A percentile compares a stretch with the other conserved stretches of the same genome.
phyloP scores from a whole-genome alignment of 2,113 vertebrate genomes.

The Solea solea region DNA sequence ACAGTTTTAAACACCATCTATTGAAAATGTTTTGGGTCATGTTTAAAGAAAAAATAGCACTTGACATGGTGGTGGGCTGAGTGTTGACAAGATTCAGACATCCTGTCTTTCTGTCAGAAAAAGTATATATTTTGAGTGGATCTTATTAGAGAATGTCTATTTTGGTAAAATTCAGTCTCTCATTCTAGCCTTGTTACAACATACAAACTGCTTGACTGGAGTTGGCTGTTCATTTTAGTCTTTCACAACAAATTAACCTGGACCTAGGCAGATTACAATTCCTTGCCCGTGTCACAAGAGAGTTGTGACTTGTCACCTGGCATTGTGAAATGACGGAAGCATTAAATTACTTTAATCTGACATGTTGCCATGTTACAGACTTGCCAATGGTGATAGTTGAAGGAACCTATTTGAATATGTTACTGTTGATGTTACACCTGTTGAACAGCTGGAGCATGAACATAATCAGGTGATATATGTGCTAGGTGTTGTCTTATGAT shows the following conservation, averaged over 20 bases:
- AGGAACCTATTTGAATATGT: constrained; percentile 32
- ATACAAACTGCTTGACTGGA: too few relatives aligned
- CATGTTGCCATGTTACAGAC: constrained; percentile 16
- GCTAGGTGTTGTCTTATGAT: neutral
- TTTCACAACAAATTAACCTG: too few relatives aligned
- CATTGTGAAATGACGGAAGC: constrained; percentile 39
- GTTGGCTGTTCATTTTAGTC: too few relatives aligned
- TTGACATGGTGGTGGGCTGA: constrained; percentile 19
- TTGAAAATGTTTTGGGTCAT: constrained; percentile 63
- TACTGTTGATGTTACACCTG: neutral
- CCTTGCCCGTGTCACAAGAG: constrained; percentile 9
- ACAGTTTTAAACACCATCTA: constrained; percentile 51
- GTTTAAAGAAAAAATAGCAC: constrained; percentile 71
- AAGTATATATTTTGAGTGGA: constrained; percentile 17
- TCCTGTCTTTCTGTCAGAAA: constrained; percentile 11
- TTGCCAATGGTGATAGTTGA: constrained; percentile 27
- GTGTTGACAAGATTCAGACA: constrained; percentile 21
- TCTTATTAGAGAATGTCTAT: neutral
- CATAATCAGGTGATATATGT: neutral
- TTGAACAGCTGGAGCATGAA: neutral
- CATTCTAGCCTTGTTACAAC: too few relatives aligned
- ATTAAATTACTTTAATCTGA: constrained; percentile 23
- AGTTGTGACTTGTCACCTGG: constrained; percentile 36
- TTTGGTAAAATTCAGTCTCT: neutral
- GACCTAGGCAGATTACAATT: neutral